These are phyloP conservation scores for Ahaetulla prasina DNA, from an alignment of 2,113 vertebrate genomes.

Conservation along the genomic window DNA sequence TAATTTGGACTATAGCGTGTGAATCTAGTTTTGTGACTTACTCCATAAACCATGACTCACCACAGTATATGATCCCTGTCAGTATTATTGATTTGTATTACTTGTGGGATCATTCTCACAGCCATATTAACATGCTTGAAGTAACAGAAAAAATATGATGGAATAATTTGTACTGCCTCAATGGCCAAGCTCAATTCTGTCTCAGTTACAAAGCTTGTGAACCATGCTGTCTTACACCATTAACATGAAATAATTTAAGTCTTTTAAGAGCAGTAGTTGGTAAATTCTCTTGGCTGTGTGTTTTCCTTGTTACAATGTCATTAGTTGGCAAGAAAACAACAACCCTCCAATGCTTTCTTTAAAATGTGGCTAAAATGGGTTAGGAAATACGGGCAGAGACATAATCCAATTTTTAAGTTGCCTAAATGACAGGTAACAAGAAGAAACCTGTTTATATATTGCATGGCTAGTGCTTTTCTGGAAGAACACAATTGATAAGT, in stretches of 20 bases:
- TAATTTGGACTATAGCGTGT: background rate
- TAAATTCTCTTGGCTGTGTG: background rate
- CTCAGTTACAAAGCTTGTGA: background rate
- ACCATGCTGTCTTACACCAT: background rate
- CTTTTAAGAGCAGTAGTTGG: background rate
- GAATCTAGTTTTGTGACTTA: background rate
- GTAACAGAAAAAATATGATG: background rate
- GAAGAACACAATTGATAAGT: background rate
- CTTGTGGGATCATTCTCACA: background rate
- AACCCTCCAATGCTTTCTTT: background rate
- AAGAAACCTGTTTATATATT: background rate
- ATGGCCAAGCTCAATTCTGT: background rate
- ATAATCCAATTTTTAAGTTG: background rate
- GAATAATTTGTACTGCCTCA: background rate
- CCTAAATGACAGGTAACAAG: background rate
- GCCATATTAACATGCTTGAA: background rate
- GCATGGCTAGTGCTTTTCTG: background rate
- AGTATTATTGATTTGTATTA: background rate
- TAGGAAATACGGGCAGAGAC: background rate
- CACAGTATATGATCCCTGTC: background rate
- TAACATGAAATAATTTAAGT: background rate
- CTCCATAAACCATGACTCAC: background rate
- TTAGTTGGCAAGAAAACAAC: background rate
- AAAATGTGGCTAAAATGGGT: background rate
- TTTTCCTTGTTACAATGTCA: background rate